These are phyloP conservation scores for Neoarius graeffei DNA, from an alignment of 2,113 vertebrate species.

Conservation along the genomic window DNA sequence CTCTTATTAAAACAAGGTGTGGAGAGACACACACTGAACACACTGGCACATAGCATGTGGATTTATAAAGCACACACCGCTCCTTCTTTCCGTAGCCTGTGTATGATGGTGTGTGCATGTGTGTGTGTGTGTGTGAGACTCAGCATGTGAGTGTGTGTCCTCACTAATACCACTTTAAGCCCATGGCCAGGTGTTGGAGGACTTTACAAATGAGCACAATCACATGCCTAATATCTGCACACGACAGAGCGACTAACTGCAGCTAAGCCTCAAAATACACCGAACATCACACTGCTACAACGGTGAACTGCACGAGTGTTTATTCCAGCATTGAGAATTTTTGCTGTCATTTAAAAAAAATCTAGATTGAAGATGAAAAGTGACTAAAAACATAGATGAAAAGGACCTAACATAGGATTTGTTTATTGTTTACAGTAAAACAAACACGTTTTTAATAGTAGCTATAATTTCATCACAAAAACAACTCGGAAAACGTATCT, in stretches of 20 bases:
- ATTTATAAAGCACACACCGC: conserved; percentile 1
- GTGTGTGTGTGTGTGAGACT: conserved; percentile 17
- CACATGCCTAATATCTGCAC: conserved; percentile 21
- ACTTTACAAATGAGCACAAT: conserved; percentile 44
- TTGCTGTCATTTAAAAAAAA: too few relatives aligned
- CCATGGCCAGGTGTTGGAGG: conserved; percentile 31
- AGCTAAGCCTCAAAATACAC: conserved; percentile 39
- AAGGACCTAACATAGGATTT: background rate
- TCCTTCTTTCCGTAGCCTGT: background rate
- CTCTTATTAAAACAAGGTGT: conserved; percentile 34
- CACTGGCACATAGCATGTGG: conserved; percentile 13
- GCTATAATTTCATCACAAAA: background rate
- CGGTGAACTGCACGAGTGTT: background rate
- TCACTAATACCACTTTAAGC: conserved; percentile 41
- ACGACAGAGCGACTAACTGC: background rate
- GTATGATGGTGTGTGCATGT: background rate
- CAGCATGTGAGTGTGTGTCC: background rate
- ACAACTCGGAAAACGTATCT: background rate
- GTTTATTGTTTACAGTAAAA: background rate
- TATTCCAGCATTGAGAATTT: background rate
- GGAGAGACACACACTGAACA: conserved; percentile 7
- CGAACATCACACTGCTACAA: background rate
- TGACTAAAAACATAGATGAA: too few relatives aligned
- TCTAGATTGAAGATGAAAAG: too few relatives aligned
- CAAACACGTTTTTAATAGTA: background rate